Conservation (phyloP, 2,888 invertebrate species). For the Spodoptera picta region DNA sequence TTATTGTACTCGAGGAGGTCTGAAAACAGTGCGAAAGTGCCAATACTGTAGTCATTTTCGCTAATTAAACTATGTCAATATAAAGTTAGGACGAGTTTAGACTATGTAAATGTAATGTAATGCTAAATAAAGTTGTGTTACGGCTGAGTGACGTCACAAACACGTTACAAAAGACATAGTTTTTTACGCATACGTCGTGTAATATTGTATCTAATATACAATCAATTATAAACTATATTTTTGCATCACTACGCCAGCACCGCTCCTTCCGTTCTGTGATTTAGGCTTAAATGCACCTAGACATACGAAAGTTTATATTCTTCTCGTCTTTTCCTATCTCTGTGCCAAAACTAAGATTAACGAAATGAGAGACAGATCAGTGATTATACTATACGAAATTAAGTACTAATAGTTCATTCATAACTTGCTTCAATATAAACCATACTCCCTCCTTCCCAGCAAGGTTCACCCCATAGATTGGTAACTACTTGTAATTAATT, state of each 20-base stretch:
- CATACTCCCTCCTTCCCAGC: constrained; percentile 36
- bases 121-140: constrained; percentile 68
- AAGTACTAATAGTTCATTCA: constrained; percentile 39
- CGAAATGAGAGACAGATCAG: constrained; percentile 67
- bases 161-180: constrained; percentile 62
- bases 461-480: constrained; percentile 5
- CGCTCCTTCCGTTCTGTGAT: constrained; percentile 86
- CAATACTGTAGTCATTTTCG: constrained; percentile 74
- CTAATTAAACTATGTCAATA: constrained; percentile 78
- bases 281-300: constrained; percentile 81
- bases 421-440: constrained; percentile 48
- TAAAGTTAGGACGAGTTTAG: constrained; percentile 68
- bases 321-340: constrained; percentile 74
- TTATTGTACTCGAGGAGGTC: constrained; percentile 46
- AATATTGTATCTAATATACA: constrained; percentile 56
- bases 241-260: constrained; percentile 82
- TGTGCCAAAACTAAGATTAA: constrained; percentile 80
- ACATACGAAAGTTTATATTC: constrained; percentile 67
- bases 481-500: constrained; percentile 15
- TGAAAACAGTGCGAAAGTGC: constrained; percentile 69
- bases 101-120: constrained; percentile 53
- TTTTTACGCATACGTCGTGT: constrained; percentile 75
- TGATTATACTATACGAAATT: constrained; percentile 58
- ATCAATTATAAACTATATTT: constrained; percentile 74
- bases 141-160: constrained; percentile 54